Evolutionary conservation across 53 echinoderm and acorn worm genomes (phyloP), one percentile per base, ranked within the genome.

Genomic region (Astropecten irregularis): DNA sequence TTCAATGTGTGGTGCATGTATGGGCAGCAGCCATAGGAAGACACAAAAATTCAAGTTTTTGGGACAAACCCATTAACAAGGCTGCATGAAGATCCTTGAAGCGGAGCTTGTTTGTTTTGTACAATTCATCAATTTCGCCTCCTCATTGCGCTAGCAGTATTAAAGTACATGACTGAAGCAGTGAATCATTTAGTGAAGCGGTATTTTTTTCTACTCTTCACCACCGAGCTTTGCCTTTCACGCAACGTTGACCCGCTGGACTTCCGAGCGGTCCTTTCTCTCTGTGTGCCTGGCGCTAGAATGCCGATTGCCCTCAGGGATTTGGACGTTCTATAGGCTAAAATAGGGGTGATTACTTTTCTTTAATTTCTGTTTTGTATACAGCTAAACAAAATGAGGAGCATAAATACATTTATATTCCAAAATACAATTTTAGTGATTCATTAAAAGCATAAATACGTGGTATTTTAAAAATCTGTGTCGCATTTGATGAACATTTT

Each of bases 251-350:
- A 85, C 86, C 86, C 86, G 86, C 66, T 74, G 86, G 58, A 85
- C 76, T 85, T 85, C 86, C 86, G 86, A 60, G 86, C 86, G 86
- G 86, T 85, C 86, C 69, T 62, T 76, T 74, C 66, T 85, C 69
- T 85, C 66, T 65, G 86, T 66, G 74, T 85, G 74, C 74, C 19
- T 63, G 79, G 79, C 79, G 74, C 86, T 74, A 62, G 85, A 72
- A 85, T 85, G 76, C 86, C 86, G 76, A 85, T 71, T 76, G 40
- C 66, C 76, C 69, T 72, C 73, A 2, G 76, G 74, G 66, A 66
- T 54, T 66, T 36, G 86, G 66, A 18, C 37, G 15, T 66, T 74
- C 51, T 38, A 85, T 85, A 71, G 28, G 40, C 52, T 29, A 33
- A 85, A 85, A 85, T 74, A 50, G 86, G 86, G 57, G 60, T 10